Conservation (phyloP, 2,797 vertebrate species). For the Eidolon dupreanum region DNA sequence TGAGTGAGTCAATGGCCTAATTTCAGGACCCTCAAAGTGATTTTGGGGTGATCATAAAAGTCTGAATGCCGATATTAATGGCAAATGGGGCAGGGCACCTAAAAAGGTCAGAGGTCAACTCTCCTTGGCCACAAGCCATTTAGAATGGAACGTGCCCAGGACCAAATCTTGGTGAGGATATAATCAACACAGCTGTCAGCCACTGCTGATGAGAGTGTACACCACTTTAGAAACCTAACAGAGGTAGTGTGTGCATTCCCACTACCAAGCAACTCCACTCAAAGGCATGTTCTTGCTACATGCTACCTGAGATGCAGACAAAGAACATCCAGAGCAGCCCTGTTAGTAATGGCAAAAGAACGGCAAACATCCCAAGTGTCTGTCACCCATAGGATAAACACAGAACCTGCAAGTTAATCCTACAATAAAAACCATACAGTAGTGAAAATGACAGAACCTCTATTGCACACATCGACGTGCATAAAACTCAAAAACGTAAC, state of each 20-base stretch:
- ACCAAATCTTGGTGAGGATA: accelerated
- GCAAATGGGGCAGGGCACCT: neutral
- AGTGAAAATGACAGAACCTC: accelerated
- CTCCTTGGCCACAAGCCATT: neutral
- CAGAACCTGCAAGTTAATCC: neutral
- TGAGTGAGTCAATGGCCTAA: neutral
- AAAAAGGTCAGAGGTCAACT: neutral
- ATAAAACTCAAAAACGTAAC: neutral
- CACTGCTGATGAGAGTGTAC: neutral
- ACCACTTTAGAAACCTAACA: neutral
- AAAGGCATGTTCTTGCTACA: accelerated
- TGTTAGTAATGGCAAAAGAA: neutral
- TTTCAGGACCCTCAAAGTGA: neutral
- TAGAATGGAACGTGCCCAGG: neutral
- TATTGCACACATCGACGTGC: accelerated
- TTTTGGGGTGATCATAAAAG: neutral
- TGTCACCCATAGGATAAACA: neutral
- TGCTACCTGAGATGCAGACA: neutral
- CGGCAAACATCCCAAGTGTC: neutral
- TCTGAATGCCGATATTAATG: neutral
- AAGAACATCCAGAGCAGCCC: neutral
- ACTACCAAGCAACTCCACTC: neutral
- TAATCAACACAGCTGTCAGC: neutral
- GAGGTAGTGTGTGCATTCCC: accelerated
- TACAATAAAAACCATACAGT: accelerated